Conservation (phyloP, 2,797 vertebrate species). For the Pteropus rufus region DNA sequence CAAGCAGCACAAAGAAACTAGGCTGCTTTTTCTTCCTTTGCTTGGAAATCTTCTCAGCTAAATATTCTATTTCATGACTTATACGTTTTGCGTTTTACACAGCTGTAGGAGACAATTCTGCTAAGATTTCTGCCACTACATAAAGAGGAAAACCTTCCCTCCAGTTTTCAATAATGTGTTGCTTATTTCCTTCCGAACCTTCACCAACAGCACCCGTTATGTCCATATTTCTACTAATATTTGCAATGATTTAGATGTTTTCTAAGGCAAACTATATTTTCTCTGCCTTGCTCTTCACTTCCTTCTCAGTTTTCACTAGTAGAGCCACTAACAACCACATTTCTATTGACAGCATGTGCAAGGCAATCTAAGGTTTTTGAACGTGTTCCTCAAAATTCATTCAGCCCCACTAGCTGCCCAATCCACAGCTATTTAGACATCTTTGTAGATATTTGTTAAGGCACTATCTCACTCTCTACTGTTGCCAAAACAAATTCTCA, state of each 20-base stretch:
- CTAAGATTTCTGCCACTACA: background rate
- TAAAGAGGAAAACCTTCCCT: background rate
- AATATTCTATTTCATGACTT: background rate
- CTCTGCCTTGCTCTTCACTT: background rate
- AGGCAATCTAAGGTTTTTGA: background rate
- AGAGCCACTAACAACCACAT: background rate
- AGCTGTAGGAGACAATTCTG: background rate
- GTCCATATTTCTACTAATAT: background rate
- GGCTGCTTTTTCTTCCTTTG: background rate
- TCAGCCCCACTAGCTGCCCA: background rate
- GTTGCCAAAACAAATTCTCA: background rate
- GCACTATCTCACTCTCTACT: background rate
- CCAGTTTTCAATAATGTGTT: background rate
- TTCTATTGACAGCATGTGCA: background rate
- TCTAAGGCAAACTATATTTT: background rate
- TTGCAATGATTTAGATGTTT: background rate
- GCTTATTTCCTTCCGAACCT: background rate
- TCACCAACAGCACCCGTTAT: background rate
- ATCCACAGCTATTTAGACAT: background rate
- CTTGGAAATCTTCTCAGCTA: background rate
- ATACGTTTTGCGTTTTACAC: background rate
- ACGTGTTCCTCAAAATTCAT: background rate
- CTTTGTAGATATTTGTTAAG: background rate
- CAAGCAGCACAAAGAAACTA: background rate
- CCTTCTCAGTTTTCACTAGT: background rate